These are phyloP conservation scores for Odontocolon sp. DNA, from an alignment of 2,888 invertebrate genomes.

Conservation along the genomic window DNA sequence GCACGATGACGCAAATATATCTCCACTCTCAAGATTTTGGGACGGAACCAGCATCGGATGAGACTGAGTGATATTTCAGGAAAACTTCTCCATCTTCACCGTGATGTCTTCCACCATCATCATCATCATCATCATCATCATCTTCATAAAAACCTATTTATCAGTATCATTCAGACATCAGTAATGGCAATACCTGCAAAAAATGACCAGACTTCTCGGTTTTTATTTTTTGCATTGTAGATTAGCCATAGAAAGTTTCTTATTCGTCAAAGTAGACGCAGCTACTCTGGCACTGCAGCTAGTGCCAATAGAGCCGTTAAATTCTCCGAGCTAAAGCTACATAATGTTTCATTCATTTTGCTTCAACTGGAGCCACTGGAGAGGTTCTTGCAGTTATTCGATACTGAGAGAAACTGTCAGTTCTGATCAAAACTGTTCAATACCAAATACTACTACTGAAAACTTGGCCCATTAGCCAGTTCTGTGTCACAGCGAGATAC, in stretches of 20 bases:
- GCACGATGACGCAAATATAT: constrained; percentile 14
- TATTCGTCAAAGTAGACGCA: too few species aligned
- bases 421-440: too few species aligned
- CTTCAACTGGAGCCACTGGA: too few species aligned
- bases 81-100: neutral
- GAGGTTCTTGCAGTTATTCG: too few species aligned
- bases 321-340: too few species aligned
- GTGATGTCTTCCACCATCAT: neutral
- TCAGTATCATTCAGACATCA: constrained; percentile 13
- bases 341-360: too few species aligned
- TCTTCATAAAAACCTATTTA: constrained; percentile 5
- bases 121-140: constrained; percentile 8
- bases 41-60: neutral
- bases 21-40: constrained; percentile 1
- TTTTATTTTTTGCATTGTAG: neutral
- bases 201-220: neutral
- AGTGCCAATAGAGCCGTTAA: too few species aligned
- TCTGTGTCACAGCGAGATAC: neutral
- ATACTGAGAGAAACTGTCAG: too few species aligned
- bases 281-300: too few species aligned
- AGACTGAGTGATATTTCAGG: constrained; percentile 16
- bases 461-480: constrained; percentile 30
- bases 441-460: constrained; percentile 5
- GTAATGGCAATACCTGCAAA: neutral
- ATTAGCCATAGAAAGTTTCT: neutral